phyloP scores from a whole-genome alignment of 37 sponge, comb jelly and placozoan genomes.

The Crambe crambe region DNA sequence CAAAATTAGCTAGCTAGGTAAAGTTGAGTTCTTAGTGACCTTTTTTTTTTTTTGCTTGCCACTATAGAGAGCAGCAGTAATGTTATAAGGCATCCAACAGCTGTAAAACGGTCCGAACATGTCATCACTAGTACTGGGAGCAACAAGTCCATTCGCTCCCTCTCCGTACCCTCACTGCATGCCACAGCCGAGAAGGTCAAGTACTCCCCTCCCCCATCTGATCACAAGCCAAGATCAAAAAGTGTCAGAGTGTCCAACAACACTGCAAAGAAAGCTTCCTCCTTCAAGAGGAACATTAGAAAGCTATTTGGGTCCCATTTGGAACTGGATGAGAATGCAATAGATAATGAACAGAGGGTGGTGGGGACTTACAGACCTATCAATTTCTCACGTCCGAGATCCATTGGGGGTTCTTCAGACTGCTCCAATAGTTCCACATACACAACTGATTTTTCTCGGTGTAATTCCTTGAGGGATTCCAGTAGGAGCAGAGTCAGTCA shows the following conservation, averaged over 20 bases:
- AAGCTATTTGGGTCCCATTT: constrained; percentile 46
- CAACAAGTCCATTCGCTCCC: constrained; percentile 29
- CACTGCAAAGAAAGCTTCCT: constrained; percentile 31
- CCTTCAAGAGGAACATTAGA: constrained; percentile 24
- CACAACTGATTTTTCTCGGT: constrained; percentile 44
- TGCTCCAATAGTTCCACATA: constrained; percentile 49
- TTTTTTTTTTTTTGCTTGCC: not conserved
- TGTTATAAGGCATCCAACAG: constrained; percentile 35
- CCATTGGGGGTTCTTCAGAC: constrained; percentile 66
- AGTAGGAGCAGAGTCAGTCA: constrained; percentile 48
- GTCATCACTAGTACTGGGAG: not conserved
- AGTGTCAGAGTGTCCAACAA: constrained; percentile 40
- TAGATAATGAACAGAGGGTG: not conserved
- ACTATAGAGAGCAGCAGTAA: constrained; percentile 18
- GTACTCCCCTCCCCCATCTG: constrained; percentile 42
- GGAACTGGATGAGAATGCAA: constrained; percentile 39
- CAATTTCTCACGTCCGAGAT: constrained; percentile 28
- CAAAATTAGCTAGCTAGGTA: no score
- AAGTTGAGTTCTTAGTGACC: no score
- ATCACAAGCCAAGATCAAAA: constrained; percentile 43
- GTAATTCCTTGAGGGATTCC: constrained; percentile 54
- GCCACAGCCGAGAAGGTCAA: not conserved
- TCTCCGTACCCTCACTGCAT: constrained; percentile 59
- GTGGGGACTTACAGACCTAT: constrained; percentile 42
- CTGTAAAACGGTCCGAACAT: constrained; percentile 38